These are phyloP conservation scores for Tokudaia tokunoshimensis DNA, from an alignment of 2,797 vertebrate species.

Conservation along the genomic window DNA sequence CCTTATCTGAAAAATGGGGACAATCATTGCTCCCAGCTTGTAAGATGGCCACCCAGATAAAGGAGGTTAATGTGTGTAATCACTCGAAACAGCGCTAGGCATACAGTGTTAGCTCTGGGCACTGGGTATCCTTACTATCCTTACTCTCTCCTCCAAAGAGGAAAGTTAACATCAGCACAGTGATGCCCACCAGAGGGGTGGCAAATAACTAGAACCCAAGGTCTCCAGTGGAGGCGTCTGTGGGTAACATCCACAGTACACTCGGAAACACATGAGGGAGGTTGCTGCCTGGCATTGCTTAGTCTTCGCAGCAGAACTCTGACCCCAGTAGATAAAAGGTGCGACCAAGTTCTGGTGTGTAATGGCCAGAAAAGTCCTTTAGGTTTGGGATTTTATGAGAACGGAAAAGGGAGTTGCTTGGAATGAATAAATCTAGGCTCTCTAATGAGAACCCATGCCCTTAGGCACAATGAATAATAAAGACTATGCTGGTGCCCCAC, in stretches of 20 bases:
- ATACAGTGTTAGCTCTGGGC: not conserved
- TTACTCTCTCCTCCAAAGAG: not conserved
- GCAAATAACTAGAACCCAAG: not conserved
- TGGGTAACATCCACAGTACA: not conserved
- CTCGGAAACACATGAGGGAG: not conserved
- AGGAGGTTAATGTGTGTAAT: not conserved
- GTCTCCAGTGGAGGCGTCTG: not conserved
- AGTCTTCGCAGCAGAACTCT: not conserved
- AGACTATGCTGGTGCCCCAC: not conserved
- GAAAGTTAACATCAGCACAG: not conserved
- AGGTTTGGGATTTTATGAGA: not conserved
- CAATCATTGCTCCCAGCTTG: not conserved
- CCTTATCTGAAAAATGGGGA: not conserved
- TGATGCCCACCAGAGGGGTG: not conserved
- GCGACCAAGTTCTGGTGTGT: not conserved
- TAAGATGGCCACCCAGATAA: not conserved
- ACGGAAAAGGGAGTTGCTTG: not conserved
- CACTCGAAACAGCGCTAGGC: not conserved
- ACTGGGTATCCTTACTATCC: not conserved
- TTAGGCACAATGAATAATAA: not conserved
- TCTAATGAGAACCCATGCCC: not conserved
- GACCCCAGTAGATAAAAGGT: not conserved
- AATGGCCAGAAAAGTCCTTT: not conserved
- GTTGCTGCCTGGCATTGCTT: not conserved
- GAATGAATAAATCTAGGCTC: not conserved